These are phyloP conservation scores for Rhodinocichla rosea DNA, from an alignment of 2,113 vertebrate genomes.

Conservation along the genomic window DNA sequence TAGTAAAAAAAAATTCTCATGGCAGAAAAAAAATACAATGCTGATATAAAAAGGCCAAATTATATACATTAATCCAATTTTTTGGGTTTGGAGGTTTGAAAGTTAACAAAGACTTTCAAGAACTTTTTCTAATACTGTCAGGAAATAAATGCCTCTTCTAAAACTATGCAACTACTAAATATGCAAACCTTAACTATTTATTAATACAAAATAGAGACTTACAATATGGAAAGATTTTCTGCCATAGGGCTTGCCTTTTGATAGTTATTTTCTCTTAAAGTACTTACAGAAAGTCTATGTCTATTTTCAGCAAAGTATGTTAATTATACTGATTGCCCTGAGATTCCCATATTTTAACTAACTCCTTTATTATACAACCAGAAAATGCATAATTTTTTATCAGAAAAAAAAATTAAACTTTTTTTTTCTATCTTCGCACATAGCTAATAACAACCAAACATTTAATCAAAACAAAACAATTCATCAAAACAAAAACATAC, in stretches of 20 bases:
- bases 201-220: not conserved
- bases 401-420: not conserved
- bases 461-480: too few species aligned
- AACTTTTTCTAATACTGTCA: not conserved
- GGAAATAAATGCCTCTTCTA: not conserved
- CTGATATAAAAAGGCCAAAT: not conserved
- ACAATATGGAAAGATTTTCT: not conserved
- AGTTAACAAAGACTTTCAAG: not conserved
- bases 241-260: not conserved
- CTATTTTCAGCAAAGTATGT: not conserved
- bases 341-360: not conserved
- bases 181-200: not conserved
- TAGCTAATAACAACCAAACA: not conserved
- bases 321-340: not conserved
- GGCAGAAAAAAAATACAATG: not conserved
- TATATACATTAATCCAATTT: not conserved
- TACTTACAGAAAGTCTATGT: not conserved
- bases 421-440: not conserved
- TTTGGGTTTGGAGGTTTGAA: not conserved
- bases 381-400: not conserved
- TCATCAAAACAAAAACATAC: not conserved
- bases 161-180: not conserved
- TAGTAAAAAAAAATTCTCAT: not conserved
- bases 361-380: not conserved
- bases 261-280: not conserved